Evolutionary conservation across 1,140 invertebrate genomes (phyloP).

Genomic region (Drosophila watanabei): DNA sequence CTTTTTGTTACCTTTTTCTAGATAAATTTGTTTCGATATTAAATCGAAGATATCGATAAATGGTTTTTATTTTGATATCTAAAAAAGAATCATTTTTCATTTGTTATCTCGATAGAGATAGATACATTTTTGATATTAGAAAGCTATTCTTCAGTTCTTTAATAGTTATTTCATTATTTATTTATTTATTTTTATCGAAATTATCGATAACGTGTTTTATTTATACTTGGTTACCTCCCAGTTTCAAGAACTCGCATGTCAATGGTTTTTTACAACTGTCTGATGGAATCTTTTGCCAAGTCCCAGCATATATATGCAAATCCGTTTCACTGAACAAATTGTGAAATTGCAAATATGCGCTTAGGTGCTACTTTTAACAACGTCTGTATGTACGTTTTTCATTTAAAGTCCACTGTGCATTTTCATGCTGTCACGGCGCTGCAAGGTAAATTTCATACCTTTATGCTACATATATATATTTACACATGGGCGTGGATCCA

Average conservation of each 20-base stretch:
- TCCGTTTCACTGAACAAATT: constrained; percentile 13
- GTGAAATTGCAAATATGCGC: constrained; percentile 16
- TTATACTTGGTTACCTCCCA: background rate
- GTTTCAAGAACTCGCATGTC: background rate
- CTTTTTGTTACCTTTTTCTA: background rate
- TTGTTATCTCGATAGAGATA: too few relatives aligned
- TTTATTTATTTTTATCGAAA: background rate
- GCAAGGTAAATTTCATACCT: constrained; percentile 19
- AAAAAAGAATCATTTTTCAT: too few relatives aligned
- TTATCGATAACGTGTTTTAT: background rate
- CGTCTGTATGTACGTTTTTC: background rate
- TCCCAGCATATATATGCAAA: constrained; percentile 1
- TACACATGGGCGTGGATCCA: constrained; percentile 2
- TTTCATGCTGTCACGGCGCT: constrained; percentile 3
- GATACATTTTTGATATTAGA: background rate
- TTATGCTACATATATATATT: constrained; percentile 2
- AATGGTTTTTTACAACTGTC: background rate
- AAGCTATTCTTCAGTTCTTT: background rate
- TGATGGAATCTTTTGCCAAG: background rate
- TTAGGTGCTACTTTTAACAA: constrained; percentile 14
- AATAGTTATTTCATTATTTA: background rate
- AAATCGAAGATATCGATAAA: too few relatives aligned
- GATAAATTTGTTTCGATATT: background rate
- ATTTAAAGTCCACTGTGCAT: constrained; percentile 18
- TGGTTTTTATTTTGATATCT: too few relatives aligned